Percentiles rank a stretch among this genome's conserved stretches.
Conservation (phyloP, 2,888 invertebrate genomes). For the Pristionchus japonicus region DNA sequence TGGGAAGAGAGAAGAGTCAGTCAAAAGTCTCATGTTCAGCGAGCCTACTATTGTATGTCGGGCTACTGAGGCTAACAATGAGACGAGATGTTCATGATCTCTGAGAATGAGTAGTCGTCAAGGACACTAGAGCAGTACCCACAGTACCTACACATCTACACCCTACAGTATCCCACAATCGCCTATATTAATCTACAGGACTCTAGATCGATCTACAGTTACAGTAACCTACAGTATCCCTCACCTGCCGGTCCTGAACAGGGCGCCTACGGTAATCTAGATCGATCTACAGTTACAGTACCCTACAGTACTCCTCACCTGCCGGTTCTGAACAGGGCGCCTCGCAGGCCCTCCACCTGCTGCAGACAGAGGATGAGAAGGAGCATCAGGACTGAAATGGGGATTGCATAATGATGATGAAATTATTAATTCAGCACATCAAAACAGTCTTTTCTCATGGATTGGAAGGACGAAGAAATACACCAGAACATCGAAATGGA, state of each 20-base stretch:
- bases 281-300: too few relatives aligned
- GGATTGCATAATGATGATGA: background rate
- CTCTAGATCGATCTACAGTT: too few relatives aligned
- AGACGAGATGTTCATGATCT: background rate
- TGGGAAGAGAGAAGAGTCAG: too few relatives aligned
- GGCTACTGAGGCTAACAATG: too few relatives aligned
- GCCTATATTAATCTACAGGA: background rate
- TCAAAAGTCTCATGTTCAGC: background rate
- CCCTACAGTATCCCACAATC: too few relatives aligned
- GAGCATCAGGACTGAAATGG: background rate
- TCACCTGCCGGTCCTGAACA: background rate
- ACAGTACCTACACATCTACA: background rate
- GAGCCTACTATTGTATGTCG: background rate
- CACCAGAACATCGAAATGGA: too few relatives aligned
- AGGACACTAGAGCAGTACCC: background rate
- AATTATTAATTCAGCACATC: background rate
- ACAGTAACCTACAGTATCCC: too few relatives aligned
- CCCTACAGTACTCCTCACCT: slow-evolving; percentile 14
- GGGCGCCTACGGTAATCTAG: too few relatives aligned
- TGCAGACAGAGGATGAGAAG: slow-evolving; percentile 3
- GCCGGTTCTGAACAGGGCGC: slow-evolving; percentile 40
- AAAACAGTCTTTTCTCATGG: too few relatives aligned
- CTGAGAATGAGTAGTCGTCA: background rate
- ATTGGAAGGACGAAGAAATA: too few relatives aligned
- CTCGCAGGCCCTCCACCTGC: background rate